Percentiles rank a stretch among this genome's conserved stretches.
These are phyloP conservation scores for Drosophila phalerata DNA, from an alignment of 2,888 invertebrate species.

Conservation along the genomic window DNA sequence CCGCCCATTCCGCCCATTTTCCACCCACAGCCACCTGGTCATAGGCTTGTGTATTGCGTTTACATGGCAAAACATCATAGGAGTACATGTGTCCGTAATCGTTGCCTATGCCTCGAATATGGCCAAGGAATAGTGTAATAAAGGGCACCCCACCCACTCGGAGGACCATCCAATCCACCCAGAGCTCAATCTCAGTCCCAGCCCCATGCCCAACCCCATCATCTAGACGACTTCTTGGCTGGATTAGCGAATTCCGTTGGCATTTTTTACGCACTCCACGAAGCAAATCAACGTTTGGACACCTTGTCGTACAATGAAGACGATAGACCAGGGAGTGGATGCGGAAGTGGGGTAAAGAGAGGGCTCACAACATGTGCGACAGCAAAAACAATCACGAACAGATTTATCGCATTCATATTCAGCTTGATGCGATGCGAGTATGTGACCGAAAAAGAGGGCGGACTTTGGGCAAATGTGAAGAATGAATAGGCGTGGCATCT, in stretches of 20 bases:
- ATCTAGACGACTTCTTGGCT: conserved; percentile 39
- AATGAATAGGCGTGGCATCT: conserved; percentile 44
- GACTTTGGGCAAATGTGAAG: conserved; percentile 29
- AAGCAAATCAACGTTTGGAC: conserved; percentile 57
- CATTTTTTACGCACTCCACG: conserved; percentile 69
- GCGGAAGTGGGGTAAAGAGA: neutral
- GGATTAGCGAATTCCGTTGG: conserved; percentile 79
- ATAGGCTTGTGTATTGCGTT: conserved; percentile 42
- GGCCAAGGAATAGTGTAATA: conserved; percentile 75
- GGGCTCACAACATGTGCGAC: conserved; percentile 60
- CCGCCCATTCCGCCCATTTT: conserved; percentile 1
- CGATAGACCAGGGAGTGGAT: neutral
- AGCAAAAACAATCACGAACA: conserved; percentile 84
- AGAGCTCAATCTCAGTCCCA: neutral
- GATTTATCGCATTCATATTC: conserved; percentile 84
- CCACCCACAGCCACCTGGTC: conserved; percentile 64
- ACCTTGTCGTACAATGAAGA: conserved; percentile 44
- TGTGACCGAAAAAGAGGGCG: conserved; percentile 58
- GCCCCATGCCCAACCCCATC: conserved; percentile 5
- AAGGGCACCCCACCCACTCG: conserved; percentile 50
- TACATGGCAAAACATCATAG: conserved; percentile 45
- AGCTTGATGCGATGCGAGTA: conserved; percentile 71
- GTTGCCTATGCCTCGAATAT: conserved; percentile 41
- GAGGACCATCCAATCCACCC: neutral
- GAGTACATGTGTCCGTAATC: conserved; percentile 75